phyloP scores from a whole-genome alignment of 2,888 invertebrate genomes.

The Acanthosepion lycidas region DNA sequence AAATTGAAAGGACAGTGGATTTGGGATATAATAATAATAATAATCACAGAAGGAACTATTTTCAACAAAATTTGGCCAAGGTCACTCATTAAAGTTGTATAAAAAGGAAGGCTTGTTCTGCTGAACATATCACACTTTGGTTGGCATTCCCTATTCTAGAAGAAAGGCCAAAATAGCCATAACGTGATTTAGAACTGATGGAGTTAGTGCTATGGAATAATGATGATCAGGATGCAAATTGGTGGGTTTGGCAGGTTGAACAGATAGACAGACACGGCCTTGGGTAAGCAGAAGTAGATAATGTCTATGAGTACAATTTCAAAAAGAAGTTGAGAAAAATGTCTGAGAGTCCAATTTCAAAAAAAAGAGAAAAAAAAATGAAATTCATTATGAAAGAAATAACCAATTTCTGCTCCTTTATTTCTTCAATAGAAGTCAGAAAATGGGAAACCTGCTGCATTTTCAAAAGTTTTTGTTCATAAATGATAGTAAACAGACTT shows the following conservation, averaged over 20 bases:
- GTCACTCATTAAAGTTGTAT: not conserved
- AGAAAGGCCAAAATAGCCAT: not conserved
- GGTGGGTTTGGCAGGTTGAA: not conserved
- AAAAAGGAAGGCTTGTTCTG: not conserved
- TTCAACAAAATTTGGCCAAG: not conserved
- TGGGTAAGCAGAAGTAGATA: not conserved
- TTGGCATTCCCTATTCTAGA: not conserved
- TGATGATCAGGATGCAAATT: not conserved
- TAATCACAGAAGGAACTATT: not conserved
- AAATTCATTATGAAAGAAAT: not conserved
- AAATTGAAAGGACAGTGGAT: too few species aligned
- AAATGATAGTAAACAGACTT: too few species aligned
- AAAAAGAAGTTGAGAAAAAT: not conserved
- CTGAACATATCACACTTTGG: not conserved
- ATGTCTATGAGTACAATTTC: not conserved
- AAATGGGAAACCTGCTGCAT: too few species aligned
- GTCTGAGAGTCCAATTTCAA: not conserved
- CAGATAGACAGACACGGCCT: not conserved
- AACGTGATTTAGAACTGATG: not conserved
- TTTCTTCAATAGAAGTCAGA: too few species aligned
- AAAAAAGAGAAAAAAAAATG: not conserved
- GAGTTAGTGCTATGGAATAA: not conserved
- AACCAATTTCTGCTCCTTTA: not conserved
- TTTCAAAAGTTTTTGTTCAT: too few species aligned
- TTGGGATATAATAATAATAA: not conserved